Evolutionary conservation across 2,888 invertebrate genomes (phyloP), one percentile per base, ranked within the genome.

Genomic region (Stenurella melanura): DNA sequence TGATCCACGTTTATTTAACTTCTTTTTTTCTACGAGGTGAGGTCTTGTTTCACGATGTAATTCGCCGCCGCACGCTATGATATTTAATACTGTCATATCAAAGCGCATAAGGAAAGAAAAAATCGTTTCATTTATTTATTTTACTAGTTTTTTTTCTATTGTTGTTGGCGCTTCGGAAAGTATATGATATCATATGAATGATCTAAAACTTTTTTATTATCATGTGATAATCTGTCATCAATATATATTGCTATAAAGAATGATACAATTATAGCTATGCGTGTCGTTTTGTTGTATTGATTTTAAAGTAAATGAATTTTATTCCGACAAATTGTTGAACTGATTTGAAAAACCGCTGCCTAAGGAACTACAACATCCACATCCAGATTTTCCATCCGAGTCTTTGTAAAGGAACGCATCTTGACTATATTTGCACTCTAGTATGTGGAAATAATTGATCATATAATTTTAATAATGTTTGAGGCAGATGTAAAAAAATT

Each of bases 1-100:
- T 69, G 74, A 73, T 73, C 66, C 18, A 42, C 69, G 54, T 69
- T 80, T 78, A 70, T 80, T 77, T 78, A 56, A 30, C 54, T 67
- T 34, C 19, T 50, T 30, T 66, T 67, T 54, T 56, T n/a, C 10
- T 54, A 67, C 21, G 26, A 26, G 67, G 67, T 67, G 67, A 11
- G 50, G 17, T 56, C 67, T 17, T 21, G 67, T 67, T 54, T 10
- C 54, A 9, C 11, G 12, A n/a, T 26, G 30, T 67, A 67, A 67
- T 67, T 67, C 54, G 12, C n/a, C 38, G 1, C 50, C 12, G 67
- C 67, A 67, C 67, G 67, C 67, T 56, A 67, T 26, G n/a, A n/a
- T 67, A 21, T 19, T 54, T 19, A 26, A 50, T n/a, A 50, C 50
- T 50, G 7, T 42, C 42, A 50, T 50, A n/a, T 6, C 50, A 50